A percentile compares a stretch with the other conserved stretches of the same genome.
Evolutionary conservation across 2,113 vertebrate species (phyloP).

Genomic region (Aspidoscelis tigris): DNA sequence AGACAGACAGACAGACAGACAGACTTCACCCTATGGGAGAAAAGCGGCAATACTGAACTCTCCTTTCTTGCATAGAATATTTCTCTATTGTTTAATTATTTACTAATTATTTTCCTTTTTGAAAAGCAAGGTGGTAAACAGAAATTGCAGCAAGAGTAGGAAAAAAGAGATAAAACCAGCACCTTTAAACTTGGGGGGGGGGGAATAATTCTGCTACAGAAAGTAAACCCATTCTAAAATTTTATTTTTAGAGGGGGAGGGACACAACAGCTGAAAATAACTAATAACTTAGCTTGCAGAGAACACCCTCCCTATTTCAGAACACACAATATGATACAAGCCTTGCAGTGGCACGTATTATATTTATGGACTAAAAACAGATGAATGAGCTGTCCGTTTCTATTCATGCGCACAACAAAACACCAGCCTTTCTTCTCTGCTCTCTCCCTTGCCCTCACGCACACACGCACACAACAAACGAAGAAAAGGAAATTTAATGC

Average conservation of each 20-base stretch:
- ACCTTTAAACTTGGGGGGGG: not conserved
- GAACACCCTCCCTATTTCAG: slow-evolving; percentile 72
- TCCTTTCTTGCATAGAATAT: not conserved
- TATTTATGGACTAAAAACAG: slow-evolving; percentile 69
- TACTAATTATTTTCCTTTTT: too few species aligned
- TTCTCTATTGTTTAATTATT: not conserved
- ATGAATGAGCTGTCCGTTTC: slow-evolving; percentile 61
- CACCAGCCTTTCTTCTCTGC: not conserved
- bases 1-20: too few species aligned
- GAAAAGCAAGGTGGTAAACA: too few species aligned
- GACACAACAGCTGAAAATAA: slow-evolving; percentile 59
- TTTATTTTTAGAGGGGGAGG: too few species aligned
- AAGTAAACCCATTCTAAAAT: slow-evolving; percentile 54
- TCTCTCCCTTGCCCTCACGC: too few species aligned
- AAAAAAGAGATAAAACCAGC: too few species aligned
- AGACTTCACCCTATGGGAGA: not conserved
- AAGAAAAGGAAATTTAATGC: slow-evolving; percentile 43
- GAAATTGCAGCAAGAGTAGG: too few species aligned
- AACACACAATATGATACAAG: slow-evolving; percentile 66
- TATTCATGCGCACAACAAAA: slow-evolving; percentile 44
- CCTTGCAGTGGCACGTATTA: slow-evolving; percentile 64
- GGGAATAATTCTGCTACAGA: slow-evolving; percentile 28
- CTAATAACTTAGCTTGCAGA: slow-evolving; percentile 61
- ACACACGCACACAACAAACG: slow-evolving; percentile 19
- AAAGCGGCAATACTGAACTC: not conserved